A percentile compares a stretch with the other conserved stretches of the same genome.
These are phyloP conservation scores for Rhabdomys dilectus DNA, from an alignment of 2,113 vertebrate species.

Conservation along the genomic window DNA sequence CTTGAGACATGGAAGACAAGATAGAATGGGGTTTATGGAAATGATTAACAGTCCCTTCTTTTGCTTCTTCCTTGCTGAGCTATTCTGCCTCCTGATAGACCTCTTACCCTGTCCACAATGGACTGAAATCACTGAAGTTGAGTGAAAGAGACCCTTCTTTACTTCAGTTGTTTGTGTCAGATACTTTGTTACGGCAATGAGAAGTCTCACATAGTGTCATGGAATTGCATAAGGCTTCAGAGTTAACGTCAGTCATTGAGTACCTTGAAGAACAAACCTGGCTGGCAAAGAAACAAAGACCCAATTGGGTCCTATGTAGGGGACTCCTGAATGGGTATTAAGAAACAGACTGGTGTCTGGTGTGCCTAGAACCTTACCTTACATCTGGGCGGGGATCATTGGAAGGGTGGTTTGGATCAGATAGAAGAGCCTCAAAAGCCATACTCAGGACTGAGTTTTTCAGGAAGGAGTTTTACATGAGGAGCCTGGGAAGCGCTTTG, in stretches of 20 bases:
- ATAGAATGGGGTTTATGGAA: not conserved
- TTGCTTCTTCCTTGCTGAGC: not conserved
- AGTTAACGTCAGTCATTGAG: constrained; percentile 21
- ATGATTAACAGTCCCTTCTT: not conserved
- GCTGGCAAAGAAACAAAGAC: not conserved
- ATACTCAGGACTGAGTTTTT: not conserved
- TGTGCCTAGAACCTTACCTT: constrained; percentile 29
- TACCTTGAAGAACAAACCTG: constrained; percentile 38
- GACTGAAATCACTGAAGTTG: not conserved
- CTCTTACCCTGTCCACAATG: not conserved
- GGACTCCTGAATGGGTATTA: not conserved
- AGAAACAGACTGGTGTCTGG: constrained; percentile 7
- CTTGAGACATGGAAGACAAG: not conserved
- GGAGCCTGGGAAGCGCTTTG: not conserved
- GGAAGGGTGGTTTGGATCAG: not conserved
- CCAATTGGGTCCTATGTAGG: constrained; percentile 16
- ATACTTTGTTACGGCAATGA: not conserved
- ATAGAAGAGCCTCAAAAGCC: not conserved
- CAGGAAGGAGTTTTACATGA: not conserved
- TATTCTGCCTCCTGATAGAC: not conserved
- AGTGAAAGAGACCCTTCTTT: not conserved
- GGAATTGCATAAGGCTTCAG: constrained; percentile 12
- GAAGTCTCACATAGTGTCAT: not conserved
- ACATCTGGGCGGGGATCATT: not conserved
- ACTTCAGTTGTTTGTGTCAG: not conserved